phyloP scores from a whole-genome alignment of 2,888 invertebrate genomes.

The Hipparchia semele region DNA sequence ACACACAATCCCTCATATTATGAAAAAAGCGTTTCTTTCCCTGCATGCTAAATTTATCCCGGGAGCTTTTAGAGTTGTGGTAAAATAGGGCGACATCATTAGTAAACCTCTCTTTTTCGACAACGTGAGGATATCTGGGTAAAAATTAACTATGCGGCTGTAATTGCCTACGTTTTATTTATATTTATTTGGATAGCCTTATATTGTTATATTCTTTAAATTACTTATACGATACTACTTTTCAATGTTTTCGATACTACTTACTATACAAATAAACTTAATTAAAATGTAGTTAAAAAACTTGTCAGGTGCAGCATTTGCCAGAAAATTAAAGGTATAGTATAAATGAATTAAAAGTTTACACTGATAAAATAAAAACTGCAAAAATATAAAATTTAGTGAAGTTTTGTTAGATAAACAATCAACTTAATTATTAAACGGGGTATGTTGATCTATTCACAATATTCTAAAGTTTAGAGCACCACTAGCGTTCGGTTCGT shows the following conservation, averaged over 20 bases:
- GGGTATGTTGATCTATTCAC: conserved; percentile 1
- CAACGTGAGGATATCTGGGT: neutral
- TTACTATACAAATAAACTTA: too few relatives aligned
- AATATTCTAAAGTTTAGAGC: conserved; percentile 10
- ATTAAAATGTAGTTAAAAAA: too few relatives aligned
- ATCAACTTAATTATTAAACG: neutral
- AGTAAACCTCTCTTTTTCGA: neutral
- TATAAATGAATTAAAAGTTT: too few relatives aligned
- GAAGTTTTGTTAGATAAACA: neutral
- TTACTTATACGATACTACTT: too few relatives aligned
- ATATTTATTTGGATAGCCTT: too few relatives aligned
- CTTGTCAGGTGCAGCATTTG: too few relatives aligned
- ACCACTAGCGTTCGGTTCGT: conserved; percentile 26
- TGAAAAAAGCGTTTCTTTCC: neutral
- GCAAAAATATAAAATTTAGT: too few relatives aligned
- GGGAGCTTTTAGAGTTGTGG: neutral
- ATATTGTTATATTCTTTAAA: too few relatives aligned
- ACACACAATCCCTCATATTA: neutral
- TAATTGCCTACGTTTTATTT: neutral
- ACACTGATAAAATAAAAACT: too few relatives aligned
- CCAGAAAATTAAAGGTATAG: too few relatives aligned
- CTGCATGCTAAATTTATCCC: neutral
- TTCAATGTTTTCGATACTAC: too few relatives aligned
- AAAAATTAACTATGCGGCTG: neutral
- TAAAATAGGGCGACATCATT: conserved; percentile 8